These are phyloP conservation scores for Ptilorrhoa leucosticta DNA, from an alignment of 2,113 vertebrate genomes.

Conservation along the genomic window DNA sequence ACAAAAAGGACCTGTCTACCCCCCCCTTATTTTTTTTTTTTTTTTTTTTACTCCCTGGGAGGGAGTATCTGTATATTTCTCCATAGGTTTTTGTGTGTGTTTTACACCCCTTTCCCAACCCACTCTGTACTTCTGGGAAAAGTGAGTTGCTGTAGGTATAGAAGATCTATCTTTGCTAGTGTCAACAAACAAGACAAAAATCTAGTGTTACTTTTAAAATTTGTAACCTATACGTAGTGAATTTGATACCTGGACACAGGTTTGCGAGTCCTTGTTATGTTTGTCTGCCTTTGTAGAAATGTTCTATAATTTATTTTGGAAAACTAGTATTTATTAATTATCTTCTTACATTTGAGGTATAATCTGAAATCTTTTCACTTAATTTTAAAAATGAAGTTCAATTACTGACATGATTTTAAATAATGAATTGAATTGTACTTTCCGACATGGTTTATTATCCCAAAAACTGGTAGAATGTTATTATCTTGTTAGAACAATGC, in stretches of 20 bases:
- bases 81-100: not conserved
- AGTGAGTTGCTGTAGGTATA: not conserved
- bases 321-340: not conserved
- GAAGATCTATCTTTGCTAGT: not conserved
- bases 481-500: not conserved
- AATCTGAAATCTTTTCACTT: not conserved
- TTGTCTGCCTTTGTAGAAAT: not conserved
- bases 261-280: not conserved
- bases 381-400: slow-evolving; percentile 21
- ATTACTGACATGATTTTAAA: slow-evolving; percentile 29
- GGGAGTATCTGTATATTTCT: not conserved
- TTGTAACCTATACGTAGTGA: not conserved
- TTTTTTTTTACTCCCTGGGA: not conserved
- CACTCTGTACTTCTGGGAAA: not conserved
- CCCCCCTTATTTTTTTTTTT: not conserved
- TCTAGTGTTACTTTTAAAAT: not conserved
- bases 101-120: not conserved
- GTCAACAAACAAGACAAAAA: not conserved
- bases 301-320: not conserved
- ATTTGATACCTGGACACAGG: not conserved
- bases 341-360: not conserved
- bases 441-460: slow-evolving; percentile 9
- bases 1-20: not conserved
- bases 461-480: not conserved
- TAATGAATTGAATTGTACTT: slow-evolving; percentile 5